A percentile compares a stretch with the other conserved stretches of the same genome.
These are phyloP conservation scores for Lophura nycthemera DNA, from an alignment of 2,113 vertebrate genomes.

Conservation along the genomic window DNA sequence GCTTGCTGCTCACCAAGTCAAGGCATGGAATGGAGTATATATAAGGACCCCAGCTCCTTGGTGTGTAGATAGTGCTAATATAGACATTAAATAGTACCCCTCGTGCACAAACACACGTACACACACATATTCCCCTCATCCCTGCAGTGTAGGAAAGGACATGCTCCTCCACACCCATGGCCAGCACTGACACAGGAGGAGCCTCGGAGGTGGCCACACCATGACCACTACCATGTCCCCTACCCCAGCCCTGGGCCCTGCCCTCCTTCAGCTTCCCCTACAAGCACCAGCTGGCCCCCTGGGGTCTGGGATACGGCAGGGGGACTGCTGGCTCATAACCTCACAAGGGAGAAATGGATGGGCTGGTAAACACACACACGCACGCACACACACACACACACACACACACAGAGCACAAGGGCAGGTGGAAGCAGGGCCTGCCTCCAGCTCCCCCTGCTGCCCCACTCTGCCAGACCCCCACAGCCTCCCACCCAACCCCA, in stretches of 20 bases:
- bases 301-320: neutral
- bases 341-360: neutral
- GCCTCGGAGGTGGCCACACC: neutral
- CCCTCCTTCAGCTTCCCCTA: neutral
- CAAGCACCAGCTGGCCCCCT: neutral
- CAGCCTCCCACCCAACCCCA: slow-evolving; percentile 14
- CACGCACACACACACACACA: neutral
- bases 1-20: neutral
- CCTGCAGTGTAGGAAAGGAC: neutral
- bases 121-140: neutral
- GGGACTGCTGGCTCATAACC: neutral
- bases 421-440: slow-evolving; percentile 12
- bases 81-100: slow-evolving; percentile 58
- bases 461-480: neutral
- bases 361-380: neutral
- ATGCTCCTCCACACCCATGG: neutral
- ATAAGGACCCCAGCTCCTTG: neutral
- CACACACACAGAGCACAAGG: neutral
- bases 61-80: slow-evolving; percentile 42
- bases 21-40: slow-evolving; percentile 4
- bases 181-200: neutral
- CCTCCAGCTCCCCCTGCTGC: neutral
- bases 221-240: fast-evolving
- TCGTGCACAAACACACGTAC: slow-evolving; percentile 14
- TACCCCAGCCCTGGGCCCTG: neutral